Percentiles rank a stretch among this genome's conserved stretches.
phyloP scores from a whole-genome alignment of 2,113 vertebrate species.

The Dascyllus trimaculatus region DNA sequence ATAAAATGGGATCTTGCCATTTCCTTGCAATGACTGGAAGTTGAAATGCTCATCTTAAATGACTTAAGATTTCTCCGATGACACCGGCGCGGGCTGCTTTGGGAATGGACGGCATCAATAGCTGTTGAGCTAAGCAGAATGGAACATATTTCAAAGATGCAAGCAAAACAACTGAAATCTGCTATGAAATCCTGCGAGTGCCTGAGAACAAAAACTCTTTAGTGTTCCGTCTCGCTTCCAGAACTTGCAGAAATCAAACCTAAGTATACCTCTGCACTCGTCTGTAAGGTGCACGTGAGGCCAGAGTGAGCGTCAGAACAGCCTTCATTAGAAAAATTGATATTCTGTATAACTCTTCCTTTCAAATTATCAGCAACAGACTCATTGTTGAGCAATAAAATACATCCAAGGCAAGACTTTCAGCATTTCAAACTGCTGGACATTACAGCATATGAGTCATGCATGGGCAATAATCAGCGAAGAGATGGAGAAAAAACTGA shows the following conservation, averaged over 20 bases:
- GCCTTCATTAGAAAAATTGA: constrained; percentile 46
- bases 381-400: constrained; percentile 78
- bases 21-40: constrained; percentile 55
- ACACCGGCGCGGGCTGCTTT: constrained; percentile 47
- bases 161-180: constrained; percentile 28
- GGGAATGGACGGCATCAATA: constrained; percentile 61
- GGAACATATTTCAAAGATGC: constrained; percentile 31
- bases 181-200: neutral
- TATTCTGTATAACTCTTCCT: constrained; percentile 53
- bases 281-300: constrained; percentile 38
- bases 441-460: constrained; percentile 79
- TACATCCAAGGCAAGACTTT: constrained; percentile 68
- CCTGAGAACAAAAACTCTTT: constrained; percentile 28
- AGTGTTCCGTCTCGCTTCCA: constrained; percentile 7
- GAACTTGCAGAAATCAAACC: constrained; percentile 38
- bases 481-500: constrained; percentile 42
- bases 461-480: constrained; percentile 76
- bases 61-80: constrained; percentile 67
- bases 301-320: constrained; percentile 44
- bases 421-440: constrained; percentile 65
- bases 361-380: constrained; percentile 72
- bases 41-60: constrained; percentile 66
- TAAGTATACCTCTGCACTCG: constrained; percentile 31
- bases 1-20: constrained; percentile 69
- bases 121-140: constrained; percentile 62